These are phyloP conservation scores for Corbicula japonica DNA, from an alignment of 2,888 invertebrate genomes.

Conservation along the genomic window DNA sequence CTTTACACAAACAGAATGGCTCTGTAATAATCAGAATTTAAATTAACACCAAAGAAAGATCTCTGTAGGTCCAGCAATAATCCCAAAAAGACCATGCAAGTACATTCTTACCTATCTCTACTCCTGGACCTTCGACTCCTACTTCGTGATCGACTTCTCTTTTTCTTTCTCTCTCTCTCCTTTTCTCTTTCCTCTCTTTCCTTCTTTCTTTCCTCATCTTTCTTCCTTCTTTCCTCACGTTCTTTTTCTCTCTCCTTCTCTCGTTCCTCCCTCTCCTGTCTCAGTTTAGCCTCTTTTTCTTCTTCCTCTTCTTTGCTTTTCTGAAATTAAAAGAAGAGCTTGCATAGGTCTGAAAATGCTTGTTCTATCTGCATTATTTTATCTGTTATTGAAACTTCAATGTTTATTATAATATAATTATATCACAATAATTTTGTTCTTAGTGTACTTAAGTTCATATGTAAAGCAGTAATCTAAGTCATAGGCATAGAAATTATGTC, in stretches of 20 bases:
- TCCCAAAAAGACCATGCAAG: too few species aligned
- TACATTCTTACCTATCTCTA: slow-evolving; percentile 74
- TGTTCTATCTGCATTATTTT: too few species aligned
- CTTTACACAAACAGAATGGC: too few species aligned
- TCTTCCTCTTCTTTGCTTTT: slow-evolving; percentile 74
- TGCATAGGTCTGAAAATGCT: background rate
- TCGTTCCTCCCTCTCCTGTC: slow-evolving; percentile 87
- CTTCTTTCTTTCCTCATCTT: slow-evolving; percentile 77
- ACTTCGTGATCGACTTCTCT: slow-evolving; percentile 62
- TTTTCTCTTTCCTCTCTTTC: slow-evolving; percentile 73
- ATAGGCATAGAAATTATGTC: too few species aligned
- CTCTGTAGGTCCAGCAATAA: too few species aligned
- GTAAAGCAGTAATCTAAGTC: too few species aligned
- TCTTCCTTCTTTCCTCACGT: slow-evolving; percentile 87
- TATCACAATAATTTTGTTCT: too few species aligned
- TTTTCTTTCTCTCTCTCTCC: slow-evolving; percentile 65
- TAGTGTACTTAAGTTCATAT: too few species aligned
- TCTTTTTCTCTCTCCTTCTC: slow-evolving; percentile 88
- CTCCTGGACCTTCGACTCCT: slow-evolving; percentile 73
- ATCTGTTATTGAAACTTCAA: too few species aligned
- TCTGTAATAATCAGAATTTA: too few species aligned
- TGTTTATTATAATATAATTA: too few species aligned
- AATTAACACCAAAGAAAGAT: too few species aligned
- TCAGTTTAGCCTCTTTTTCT: slow-evolving; percentile 69
- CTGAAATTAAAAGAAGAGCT: slow-evolving; percentile 51